Evolutionary conservation across 2,888 invertebrate genomes (phyloP), one percentile per base, ranked within the genome.

Genomic region (Pseudococcus longispinus): DNA sequence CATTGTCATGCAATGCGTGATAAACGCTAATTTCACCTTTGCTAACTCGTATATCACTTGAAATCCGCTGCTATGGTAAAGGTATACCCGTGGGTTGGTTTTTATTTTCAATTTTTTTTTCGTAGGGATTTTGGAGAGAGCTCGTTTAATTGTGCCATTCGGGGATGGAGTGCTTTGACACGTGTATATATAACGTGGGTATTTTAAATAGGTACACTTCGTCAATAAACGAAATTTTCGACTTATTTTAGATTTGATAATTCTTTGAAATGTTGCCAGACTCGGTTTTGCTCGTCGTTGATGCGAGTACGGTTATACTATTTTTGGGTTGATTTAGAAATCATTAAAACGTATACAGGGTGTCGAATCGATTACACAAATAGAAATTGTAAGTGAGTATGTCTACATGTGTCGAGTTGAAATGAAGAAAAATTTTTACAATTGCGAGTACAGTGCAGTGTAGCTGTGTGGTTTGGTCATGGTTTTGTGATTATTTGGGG

Each of bases 1-100:
- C 65, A 65, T 65, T 65, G 65, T 26, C 65, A 65, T 65, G 65
- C 65, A 26, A 65, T 74, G 74, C 74, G 74, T 74, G 74, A 74
- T 74, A 74, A 74, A 74, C 29, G 74, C 74, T 74, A 74, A 32
- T 74, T 74, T 74, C 18, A n/a, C 32, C 32, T 32, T n/a, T 37
- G 37, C 2, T 70, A n/a, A 32, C 37, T 74, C 74, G 37, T 74
- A 74, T 74, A 32, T 74, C 32, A 74, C 37, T 26, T 46, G 44
- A 11, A 46, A 37, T 37, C 37, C 37, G 9, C 9, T 4, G 37
- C n/a, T 51, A 51, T 46, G 44, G 44, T 3, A 46, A 8, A 15
- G 37, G 44, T 46, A 13, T 55, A 51, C 51, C 13, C 8, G n/a
- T 3, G 4, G 20, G 13, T 55, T 55, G 44, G 2, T 70, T 26